Conservation (phyloP, 2,888 invertebrate species). For the Agonum fuliginosum region DNA sequence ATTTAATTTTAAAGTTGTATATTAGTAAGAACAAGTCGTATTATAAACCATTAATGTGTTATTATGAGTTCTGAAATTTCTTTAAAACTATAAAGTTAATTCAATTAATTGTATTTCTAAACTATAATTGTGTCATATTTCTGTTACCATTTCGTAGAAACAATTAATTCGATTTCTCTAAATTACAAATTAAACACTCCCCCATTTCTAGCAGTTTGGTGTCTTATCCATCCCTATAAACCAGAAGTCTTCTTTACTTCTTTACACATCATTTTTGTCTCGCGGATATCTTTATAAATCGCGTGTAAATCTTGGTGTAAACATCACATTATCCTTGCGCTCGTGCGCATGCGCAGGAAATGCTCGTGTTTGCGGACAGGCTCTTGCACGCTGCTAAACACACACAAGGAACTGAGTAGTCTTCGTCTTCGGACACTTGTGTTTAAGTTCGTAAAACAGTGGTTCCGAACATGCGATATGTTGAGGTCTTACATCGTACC, state of each 20-base stretch:
- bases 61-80: no score
- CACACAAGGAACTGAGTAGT: slow-evolving; percentile 64
- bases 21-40: no score
- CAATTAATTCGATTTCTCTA: no score
- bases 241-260: neutral
- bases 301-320: slow-evolving; percentile 52
- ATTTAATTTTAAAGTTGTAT: no score
- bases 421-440: slow-evolving; percentile 72
- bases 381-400: slow-evolving; percentile 56
- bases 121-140: no score
- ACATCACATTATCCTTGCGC: slow-evolving; percentile 43
- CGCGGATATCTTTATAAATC: slow-evolving; percentile 56
- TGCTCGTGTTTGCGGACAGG: slow-evolving; percentile 54
- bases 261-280: slow-evolving; percentile 24
- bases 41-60: no score
- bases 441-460: slow-evolving; percentile 72
- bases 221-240: no score
- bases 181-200: no score
- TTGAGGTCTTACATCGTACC: slow-evolving; percentile 29
- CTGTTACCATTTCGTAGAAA: no score
- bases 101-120: no score
- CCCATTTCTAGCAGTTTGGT: no score
- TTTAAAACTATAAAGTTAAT: no score
- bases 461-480: slow-evolving; percentile 33
- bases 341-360: slow-evolving; percentile 18